Evolutionary conservation across 2,797 vertebrate genomes (phyloP).

Genomic region (Aeoliscus strigatus): DNA sequence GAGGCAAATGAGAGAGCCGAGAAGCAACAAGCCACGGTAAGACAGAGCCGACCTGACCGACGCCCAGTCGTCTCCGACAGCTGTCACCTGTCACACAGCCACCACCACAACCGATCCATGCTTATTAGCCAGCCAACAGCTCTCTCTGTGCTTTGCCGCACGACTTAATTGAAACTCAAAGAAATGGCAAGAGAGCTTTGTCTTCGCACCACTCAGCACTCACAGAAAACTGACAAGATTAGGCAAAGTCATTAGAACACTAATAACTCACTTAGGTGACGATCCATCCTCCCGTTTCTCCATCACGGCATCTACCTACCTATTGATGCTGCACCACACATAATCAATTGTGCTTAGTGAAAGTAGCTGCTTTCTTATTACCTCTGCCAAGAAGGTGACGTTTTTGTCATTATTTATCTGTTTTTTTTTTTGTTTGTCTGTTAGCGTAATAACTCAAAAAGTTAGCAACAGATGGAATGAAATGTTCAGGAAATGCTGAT

Average conservation of each 20-base stretch:
- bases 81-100: conserved; percentile 58
- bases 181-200: conserved; percentile 16
- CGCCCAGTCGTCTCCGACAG: conserved; percentile 42
- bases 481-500: no score
- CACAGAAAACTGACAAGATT: conserved; percentile 10
- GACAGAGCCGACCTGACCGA: conserved; percentile 53
- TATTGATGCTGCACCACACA: neutral
- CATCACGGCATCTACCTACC: neutral
- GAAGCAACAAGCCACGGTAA: conserved; percentile 96
- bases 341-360: no score
- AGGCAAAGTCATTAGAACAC: conserved; percentile 14
- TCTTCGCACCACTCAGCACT: neutral
- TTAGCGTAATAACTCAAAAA: neutral
- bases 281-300: conserved; percentile 19
- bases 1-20: conserved; percentile 90
- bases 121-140: conserved; percentile 54
- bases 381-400: no score
- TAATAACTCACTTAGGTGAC: conserved; percentile 2
- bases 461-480: neutral
- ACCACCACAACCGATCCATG: conserved; percentile 29
- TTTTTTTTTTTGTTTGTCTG: neutral
- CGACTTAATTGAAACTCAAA: conserved; percentile 44
- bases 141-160: conserved; percentile 22
- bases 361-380: no score
- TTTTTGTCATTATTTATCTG: no score